Percentiles rank a stretch among this genome's conserved stretches.
Conservation (phyloP, 2,797 vertebrate genomes). For the Amblyopsis hoosieri region DNA sequence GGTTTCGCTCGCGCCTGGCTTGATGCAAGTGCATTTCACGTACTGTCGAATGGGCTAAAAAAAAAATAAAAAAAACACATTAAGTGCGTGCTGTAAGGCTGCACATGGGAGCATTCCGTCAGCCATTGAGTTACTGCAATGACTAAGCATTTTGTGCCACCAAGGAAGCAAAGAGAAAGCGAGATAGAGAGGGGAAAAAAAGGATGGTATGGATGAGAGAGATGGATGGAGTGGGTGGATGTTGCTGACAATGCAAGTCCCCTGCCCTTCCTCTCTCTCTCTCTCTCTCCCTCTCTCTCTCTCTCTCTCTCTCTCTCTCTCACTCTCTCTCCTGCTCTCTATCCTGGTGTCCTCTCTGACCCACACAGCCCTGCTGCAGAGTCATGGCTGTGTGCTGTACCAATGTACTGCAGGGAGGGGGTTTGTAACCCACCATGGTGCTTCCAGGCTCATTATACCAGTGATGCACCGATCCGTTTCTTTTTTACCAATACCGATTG, state of each 20-base stretch:
- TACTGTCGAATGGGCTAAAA: constrained; percentile 9
- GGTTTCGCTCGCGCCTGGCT: constrained; percentile 1
- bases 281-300: constrained; percentile 27
- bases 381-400: constrained; percentile 62
- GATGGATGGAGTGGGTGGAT: constrained; percentile 66
- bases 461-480: no score
- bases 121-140: constrained; percentile 65
- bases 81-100: constrained; percentile 17
- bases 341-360: constrained; percentile 57
- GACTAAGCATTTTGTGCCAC: constrained; percentile 70
- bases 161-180: constrained; percentile 16
- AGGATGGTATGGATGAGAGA: constrained; percentile 41
- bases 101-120: constrained; percentile 46
- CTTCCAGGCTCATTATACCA: constrained; percentile 1
- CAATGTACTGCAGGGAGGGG: constrained; percentile 42
- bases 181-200: constrained; percentile 46
- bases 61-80: constrained; percentile 23
- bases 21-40: constrained; percentile 7
- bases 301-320: constrained; percentile 28
- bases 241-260: constrained; percentile 72
- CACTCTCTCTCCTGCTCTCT: constrained; percentile 17
- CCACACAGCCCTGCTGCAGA: constrained; percentile 69
- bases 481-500: no score
- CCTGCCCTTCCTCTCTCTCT: constrained; percentile 42
- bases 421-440: not conserved